Percentiles rank a stretch among this genome's conserved stretches.
Conservation (phyloP, 2,113 vertebrate genomes). For the Lagopus muta region DNA sequence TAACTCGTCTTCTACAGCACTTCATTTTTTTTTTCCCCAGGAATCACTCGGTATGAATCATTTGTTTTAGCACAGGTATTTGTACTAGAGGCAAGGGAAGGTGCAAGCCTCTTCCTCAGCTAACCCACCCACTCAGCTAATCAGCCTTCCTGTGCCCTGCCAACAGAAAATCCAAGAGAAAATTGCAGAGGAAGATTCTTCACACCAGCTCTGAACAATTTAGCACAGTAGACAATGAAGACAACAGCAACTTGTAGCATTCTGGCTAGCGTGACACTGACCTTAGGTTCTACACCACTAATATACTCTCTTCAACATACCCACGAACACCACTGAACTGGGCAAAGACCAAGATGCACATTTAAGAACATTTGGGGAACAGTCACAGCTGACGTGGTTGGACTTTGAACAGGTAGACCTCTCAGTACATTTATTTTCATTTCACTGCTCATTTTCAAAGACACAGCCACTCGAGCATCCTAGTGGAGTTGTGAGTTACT, state of each 20-base stretch:
- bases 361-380: not conserved
- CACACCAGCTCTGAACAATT: not conserved
- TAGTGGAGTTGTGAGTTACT: not conserved
- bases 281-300: not conserved
- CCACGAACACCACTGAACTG: not conserved
- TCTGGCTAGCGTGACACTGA: not conserved
- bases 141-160: not conserved
- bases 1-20: slow-evolving; percentile 42
- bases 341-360: not conserved
- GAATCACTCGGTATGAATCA: slow-evolving; percentile 28
- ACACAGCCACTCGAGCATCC: not conserved
- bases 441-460: not conserved
- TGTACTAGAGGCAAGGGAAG: not conserved
- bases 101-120: not conserved
- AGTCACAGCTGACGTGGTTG: not conserved
- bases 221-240: not conserved
- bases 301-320: not conserved
- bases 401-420: not conserved
- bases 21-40: slow-evolving; percentile 2
- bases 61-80: slow-evolving; percentile 37
- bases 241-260: not conserved
- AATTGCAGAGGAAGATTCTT: not conserved
- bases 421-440: not conserved
- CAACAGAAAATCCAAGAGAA: not conserved
- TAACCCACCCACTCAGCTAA: not conserved